Percentiles rank a stretch among this genome's conserved stretches.
These are phyloP conservation scores for Autographa pulchrina DNA, from an alignment of 2,888 invertebrate genomes.

Conservation along the genomic window DNA sequence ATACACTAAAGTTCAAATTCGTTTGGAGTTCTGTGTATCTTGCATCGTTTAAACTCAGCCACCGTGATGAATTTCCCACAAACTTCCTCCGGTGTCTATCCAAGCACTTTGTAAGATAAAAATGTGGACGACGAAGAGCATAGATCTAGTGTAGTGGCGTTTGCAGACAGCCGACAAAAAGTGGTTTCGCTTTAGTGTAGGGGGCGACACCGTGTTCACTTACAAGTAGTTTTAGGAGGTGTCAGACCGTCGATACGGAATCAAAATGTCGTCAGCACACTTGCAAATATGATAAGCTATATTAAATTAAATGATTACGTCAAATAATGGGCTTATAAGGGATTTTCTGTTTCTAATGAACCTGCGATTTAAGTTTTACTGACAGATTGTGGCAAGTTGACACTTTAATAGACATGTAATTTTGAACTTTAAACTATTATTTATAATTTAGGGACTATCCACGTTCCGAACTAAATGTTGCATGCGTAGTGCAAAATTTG, in stretches of 20 bases:
- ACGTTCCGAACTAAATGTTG: too few relatives aligned
- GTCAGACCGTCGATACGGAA: neutral
- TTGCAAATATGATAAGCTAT: too few relatives aligned
- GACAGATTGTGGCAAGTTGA: too few relatives aligned
- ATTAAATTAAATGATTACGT: too few relatives aligned
- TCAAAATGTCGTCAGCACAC: neutral
- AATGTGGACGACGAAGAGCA: conserved; percentile 84
- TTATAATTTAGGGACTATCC: too few relatives aligned
- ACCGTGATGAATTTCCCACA: conserved; percentile 85
- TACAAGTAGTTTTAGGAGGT: neutral
- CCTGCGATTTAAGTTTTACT: too few relatives aligned
- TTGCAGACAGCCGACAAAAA: conserved; percentile 79
- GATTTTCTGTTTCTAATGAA: too few relatives aligned
- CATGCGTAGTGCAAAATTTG: too few relatives aligned
- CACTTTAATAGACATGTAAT: too few relatives aligned
- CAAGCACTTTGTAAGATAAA: conserved; percentile 89
- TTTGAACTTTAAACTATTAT: too few relatives aligned
- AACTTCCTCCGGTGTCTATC: conserved; percentile 87
- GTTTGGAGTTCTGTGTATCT: conserved; percentile 24
- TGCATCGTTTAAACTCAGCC: conserved; percentile 55
- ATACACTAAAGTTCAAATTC: conserved; percentile 33
- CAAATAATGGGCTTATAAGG: too few relatives aligned
- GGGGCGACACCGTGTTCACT: conserved; percentile 41
- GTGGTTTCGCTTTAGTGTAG: conserved; percentile 60
- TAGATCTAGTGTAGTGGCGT: conserved; percentile 84